These are phyloP conservation scores for Dissostichus mawsoni DNA, from an alignment of 2,113 vertebrate genomes.

Conservation along the genomic window DNA sequence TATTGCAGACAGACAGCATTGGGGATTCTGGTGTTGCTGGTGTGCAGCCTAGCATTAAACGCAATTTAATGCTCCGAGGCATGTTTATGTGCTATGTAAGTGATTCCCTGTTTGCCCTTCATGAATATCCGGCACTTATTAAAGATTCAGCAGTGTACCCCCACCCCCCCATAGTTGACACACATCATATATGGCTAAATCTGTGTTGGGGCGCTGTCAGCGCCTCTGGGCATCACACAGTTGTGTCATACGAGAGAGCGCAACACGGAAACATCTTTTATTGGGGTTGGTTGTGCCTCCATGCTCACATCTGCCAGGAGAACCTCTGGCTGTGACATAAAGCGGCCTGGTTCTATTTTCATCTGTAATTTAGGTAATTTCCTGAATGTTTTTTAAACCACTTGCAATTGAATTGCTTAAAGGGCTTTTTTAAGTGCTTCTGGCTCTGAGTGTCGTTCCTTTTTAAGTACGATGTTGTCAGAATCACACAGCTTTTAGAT, in stretches of 20 bases:
- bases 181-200: constrained; percentile 32
- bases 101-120: constrained; percentile 53
- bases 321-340: constrained; percentile 59
- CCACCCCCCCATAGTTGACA: constrained; percentile 8
- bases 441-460: constrained; percentile 32
- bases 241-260: background rate
- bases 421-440: constrained; percentile 29
- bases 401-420: constrained; percentile 45
- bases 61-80: constrained; percentile 70
- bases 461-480: constrained; percentile 59
- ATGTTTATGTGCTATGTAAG: constrained; percentile 65
- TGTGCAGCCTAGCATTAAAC: constrained; percentile 75
- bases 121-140: constrained; percentile 50
- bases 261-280: constrained; percentile 11
- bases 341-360: constrained; percentile 61
- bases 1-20: constrained; percentile 50
- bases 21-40: constrained; percentile 63
- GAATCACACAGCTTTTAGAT: constrained; percentile 39
- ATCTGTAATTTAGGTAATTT: constrained; percentile 69
- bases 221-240: constrained; percentile 22
- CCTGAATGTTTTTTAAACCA: constrained; percentile 64
- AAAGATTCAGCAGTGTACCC: constrained; percentile 65
- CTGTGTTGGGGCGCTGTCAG: constrained; percentile 5
- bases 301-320: constrained; percentile 44
- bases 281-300: constrained; percentile 13